Conservation (phyloP, 2,888 invertebrate genomes). For the Lapara coniferarum region DNA sequence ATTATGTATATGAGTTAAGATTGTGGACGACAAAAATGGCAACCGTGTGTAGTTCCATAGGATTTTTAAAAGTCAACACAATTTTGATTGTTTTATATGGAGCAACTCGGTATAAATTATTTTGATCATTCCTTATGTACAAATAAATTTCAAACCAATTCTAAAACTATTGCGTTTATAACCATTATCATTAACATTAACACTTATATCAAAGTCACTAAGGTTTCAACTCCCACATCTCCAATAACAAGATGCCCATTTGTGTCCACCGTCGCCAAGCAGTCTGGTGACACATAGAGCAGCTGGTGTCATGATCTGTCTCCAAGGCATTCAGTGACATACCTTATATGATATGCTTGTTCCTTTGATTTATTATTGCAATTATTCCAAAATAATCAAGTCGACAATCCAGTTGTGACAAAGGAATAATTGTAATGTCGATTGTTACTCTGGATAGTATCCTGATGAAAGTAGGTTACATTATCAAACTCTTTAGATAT, state of each 20-base stretch:
- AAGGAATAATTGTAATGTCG: neutral
- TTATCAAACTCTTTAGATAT: too few species aligned
- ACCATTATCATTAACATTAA: neutral
- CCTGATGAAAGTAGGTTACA: too few species aligned
- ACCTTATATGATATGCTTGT: neutral
- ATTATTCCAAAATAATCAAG: slow-evolving; percentile 14
- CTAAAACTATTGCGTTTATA: neutral
- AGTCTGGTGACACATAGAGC: slow-evolving; percentile 64
- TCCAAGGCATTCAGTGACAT: slow-evolving; percentile 48
- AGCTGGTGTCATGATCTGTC: slow-evolving; percentile 61
- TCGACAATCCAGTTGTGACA: neutral
- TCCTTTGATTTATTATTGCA: slow-evolving; percentile 11
- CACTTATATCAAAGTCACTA: neutral
- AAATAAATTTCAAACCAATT: neutral
- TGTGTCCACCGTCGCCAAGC: slow-evolving; percentile 47
- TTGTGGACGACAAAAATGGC: too few species aligned
- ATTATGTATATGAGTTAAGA: too few species aligned
- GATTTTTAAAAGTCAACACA: too few species aligned
- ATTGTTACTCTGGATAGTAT: neutral
- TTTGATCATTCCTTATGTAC: neutral
- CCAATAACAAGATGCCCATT: slow-evolving; percentile 29
- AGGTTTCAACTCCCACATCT: neutral
- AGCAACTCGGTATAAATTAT: too few species aligned
- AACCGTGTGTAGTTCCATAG: too few species aligned
- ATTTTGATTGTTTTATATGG: too few species aligned